Evolutionary conservation across 1,140 invertebrate genomes (phyloP).

Genomic region (Caenorhabditis brenneri): DNA sequence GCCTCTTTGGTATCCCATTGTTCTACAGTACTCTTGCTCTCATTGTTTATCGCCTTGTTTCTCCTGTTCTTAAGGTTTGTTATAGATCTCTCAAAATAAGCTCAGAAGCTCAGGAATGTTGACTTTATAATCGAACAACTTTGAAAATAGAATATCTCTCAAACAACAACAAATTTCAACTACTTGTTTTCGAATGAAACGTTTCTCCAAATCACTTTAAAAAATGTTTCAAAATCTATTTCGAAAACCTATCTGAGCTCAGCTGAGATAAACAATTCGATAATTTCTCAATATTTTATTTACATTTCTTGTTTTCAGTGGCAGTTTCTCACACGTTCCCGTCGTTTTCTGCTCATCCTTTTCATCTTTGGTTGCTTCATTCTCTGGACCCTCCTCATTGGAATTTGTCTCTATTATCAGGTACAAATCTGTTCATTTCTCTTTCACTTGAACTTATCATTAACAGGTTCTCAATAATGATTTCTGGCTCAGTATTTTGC

Average conservation of each 20-base stretch:
- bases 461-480: slow-evolving; percentile 49
- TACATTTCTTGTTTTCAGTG: slow-evolving; percentile 34
- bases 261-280: no score
- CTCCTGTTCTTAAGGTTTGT: slow-evolving; percentile 44
- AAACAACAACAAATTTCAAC: no score
- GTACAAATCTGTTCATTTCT: background rate
- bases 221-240: no score
- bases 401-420: slow-evolving; percentile 52
- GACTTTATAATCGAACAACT: background rate
- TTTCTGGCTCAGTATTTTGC: slow-evolving; percentile 50
- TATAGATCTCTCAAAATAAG: no score
- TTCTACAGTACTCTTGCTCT: slow-evolving; percentile 53
- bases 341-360: slow-evolving; percentile 43
- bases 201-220: no score
- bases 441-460: background rate
- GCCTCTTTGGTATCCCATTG: slow-evolving; percentile 52
- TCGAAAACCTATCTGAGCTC: no score
- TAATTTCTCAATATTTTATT: no score
- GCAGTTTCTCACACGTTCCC: background rate
- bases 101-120: background rate
- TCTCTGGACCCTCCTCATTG: slow-evolving; percentile 52
- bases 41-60: slow-evolving; percentile 44
- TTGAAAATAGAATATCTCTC: background rate
- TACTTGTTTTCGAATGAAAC: no score
- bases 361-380: slow-evolving; percentile 46